These are phyloP conservation scores for Enteromius thamalakanensis DNA, from an alignment of 2,797 vertebrate species.

Conservation along the genomic window DNA sequence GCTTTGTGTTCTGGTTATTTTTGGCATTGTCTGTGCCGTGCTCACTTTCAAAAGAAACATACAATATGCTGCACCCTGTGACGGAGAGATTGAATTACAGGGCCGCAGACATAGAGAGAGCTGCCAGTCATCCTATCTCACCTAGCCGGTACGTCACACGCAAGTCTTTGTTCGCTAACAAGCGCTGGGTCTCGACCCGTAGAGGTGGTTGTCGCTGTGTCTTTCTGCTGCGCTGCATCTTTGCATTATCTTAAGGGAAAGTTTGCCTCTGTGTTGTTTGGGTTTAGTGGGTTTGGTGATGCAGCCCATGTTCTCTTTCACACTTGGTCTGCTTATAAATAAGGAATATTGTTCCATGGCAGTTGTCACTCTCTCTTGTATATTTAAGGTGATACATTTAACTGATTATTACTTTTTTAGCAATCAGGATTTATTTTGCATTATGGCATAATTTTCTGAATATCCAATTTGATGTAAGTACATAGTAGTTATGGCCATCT, in stretches of 20 bases:
- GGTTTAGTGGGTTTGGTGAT: neutral
- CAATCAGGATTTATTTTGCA: too few relatives aligned
- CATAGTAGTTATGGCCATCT: too few relatives aligned
- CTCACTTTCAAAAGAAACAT: conserved; percentile 53
- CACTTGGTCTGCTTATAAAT: neutral
- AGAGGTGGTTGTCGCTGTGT: neutral
- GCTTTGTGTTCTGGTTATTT: conserved; percentile 58
- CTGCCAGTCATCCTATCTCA: conserved; percentile 54
- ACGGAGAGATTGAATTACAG: conserved; percentile 54
- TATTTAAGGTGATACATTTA: neutral
- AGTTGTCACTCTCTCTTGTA: conserved; percentile 2
- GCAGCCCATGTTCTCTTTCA: neutral
- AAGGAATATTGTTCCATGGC: neutral
- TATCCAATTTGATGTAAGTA: too few relatives aligned
- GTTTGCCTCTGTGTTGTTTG: neutral
- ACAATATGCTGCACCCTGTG: conserved; percentile 41
- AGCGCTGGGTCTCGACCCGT: neutral
- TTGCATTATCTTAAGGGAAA: conserved; percentile 26
- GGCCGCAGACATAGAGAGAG: conserved; percentile 43
- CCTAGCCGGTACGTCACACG: conserved; percentile 29
- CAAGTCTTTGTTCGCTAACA: neutral
- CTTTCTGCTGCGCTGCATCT: conserved; percentile 16
- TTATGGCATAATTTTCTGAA: too few relatives aligned
- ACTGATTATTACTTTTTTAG: neutral
- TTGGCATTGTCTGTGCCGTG: conserved; percentile 42